A percentile compares a stretch with the other conserved stretches of the same genome.
These are phyloP conservation scores for Sarcophaga rosellei DNA, from an alignment of 2,888 invertebrate species.

Conservation along the genomic window DNA sequence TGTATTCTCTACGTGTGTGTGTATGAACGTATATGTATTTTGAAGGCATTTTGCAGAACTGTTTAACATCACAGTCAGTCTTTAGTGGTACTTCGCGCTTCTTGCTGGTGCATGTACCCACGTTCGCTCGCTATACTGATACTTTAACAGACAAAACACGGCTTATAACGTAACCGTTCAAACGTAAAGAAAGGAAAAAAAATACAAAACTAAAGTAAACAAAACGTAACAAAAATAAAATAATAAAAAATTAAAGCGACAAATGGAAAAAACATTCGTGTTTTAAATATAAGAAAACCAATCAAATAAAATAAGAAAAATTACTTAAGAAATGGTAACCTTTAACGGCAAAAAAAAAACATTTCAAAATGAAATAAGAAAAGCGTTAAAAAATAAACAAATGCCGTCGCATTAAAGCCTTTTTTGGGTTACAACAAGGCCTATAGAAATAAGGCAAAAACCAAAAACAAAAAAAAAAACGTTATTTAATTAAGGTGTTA, in stretches of 20 bases:
- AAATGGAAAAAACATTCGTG: constrained; percentile 44
- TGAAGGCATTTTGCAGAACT: constrained; percentile 78
- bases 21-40: constrained; percentile 43
- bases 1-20: not conserved
- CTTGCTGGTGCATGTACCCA: constrained; percentile 75
- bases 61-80: constrained; percentile 78
- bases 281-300: not conserved
- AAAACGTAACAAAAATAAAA: not conserved
- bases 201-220: not conserved
- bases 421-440: not conserved
- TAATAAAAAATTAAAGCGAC: not conserved
- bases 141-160: not conserved
- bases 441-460: not conserved
- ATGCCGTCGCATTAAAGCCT: constrained; percentile 56
- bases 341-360: constrained; percentile 10
- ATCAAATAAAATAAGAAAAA: constrained; percentile 13
- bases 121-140: constrained; percentile 56
- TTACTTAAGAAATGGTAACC: constrained; percentile 5
- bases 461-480: constrained; percentile 8
- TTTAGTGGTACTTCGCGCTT: constrained; percentile 79
- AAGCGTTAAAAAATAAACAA: constrained; percentile 17
- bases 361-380: constrained; percentile 18
- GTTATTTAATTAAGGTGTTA: constrained; percentile 35
- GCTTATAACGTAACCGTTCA: not conserved
- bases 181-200: constrained; percentile 4